Evolutionary conservation across 2,797 vertebrate genomes (phyloP).

Genomic region (Nothura maculosa): DNA sequence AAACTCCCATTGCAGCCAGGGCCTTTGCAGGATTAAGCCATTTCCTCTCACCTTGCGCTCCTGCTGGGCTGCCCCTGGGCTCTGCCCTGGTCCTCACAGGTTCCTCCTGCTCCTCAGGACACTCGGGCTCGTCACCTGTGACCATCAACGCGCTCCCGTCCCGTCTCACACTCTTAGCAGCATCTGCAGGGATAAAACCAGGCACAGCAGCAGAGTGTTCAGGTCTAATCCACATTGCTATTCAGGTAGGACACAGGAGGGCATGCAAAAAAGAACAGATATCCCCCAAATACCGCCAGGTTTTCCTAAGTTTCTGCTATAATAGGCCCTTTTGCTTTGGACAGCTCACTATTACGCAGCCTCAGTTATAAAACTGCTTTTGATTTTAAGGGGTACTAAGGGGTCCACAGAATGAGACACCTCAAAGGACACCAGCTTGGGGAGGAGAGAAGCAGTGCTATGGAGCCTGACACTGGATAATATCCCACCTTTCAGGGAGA

Average conservation of each 20-base stretch:
- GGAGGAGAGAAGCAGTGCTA: neutral
- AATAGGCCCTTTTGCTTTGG: neutral
- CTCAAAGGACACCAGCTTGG: neutral
- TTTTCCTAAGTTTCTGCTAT: neutral
- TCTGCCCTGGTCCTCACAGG: neutral
- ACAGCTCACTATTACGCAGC: neutral
- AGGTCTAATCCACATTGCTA: neutral
- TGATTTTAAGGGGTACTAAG: neutral
- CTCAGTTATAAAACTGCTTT: neutral
- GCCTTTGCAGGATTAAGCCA: neutral
- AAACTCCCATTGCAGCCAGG: neutral
- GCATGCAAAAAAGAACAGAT: rapidly evolving
- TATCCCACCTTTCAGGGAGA: neutral
- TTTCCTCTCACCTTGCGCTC: neutral
- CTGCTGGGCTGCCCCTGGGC: neutral
- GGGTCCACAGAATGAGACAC: neutral
- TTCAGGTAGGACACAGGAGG: neutral
- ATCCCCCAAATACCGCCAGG: neutral
- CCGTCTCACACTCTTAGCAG: neutral
- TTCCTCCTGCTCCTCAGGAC: neutral
- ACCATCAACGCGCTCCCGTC: rapidly evolving
- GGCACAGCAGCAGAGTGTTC: neutral
- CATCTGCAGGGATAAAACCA: neutral
- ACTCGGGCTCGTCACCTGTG: neutral
- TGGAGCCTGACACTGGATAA: neutral